Evolutionary conservation across 2,797 vertebrate species (phyloP).

Genomic region (Tadarida brasiliensis): DNA sequence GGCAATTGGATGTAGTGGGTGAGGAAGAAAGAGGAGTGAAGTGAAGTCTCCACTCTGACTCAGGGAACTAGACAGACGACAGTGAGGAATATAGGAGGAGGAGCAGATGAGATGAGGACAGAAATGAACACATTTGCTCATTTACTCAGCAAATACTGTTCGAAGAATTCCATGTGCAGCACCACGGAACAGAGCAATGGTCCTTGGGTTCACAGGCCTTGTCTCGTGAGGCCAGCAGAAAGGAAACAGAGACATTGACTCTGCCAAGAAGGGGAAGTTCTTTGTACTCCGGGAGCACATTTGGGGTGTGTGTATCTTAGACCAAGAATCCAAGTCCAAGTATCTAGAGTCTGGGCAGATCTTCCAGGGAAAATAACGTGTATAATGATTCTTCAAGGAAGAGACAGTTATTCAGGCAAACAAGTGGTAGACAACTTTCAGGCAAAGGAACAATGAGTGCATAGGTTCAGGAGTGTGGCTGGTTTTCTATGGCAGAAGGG

Average conservation of each 20-base stretch:
- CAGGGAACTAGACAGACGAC: not conserved
- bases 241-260: not conserved
- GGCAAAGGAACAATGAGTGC: not conserved
- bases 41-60: not conserved
- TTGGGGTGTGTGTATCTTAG: not conserved
- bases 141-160: not conserved
- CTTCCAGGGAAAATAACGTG: not conserved
- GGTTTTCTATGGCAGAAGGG: not conserved
- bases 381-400: not conserved
- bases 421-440: not conserved
- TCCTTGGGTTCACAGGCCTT: not conserved
- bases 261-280: not conserved
- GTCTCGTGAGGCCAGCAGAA: not conserved
- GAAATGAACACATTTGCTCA: not conserved
- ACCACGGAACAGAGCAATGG: not conserved
- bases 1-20: no score
- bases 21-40: not conserved
- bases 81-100: not conserved
- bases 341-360: not conserved
- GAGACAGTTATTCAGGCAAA: not conserved
- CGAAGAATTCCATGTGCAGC: not conserved
- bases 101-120: not conserved
- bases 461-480: not conserved
- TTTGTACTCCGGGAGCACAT: rapidly evolving
- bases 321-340: not conserved